Evolutionary conservation across 1,140 invertebrate genomes (phyloP), one percentile per base, ranked within the genome.

Genomic region (Bombus haemorrhoidalis): DNA sequence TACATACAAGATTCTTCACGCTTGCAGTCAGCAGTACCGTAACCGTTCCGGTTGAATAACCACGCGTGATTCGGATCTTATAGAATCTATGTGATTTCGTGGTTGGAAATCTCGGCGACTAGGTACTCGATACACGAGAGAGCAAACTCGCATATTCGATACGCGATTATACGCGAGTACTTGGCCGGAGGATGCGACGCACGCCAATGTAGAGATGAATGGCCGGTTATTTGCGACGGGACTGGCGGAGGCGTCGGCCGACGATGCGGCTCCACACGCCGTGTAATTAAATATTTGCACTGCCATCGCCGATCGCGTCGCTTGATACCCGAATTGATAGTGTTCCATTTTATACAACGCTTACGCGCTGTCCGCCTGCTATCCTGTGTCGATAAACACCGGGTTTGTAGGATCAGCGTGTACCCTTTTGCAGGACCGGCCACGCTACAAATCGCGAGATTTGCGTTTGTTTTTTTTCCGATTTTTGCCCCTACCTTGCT

Each of bases 201-300:
- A 3, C 32, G 39, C 41, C 39, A 66, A 75, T 37, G 81, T 53
- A 1, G 68, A 83, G 71, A 73, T 66, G 86, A 85, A 68, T 74
- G 59, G 72, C 39, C 32, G 43, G 64, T 81, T 79, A 66, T 87
- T 85, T 73, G 81, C 81, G 66, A 47, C 75, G n/a, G 9, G 32
- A 32, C 15, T 34, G 43, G 15, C 68, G 47, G 64, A 90, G 72
- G 77, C 72, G 81, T 62, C 25, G 81, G 68, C 47, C 85, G 64
- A 69, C 82, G 82, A 86, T 73, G 79, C 41, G 75, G 62, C 76
- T 64, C 41, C 64, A 76, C 76, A 34, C 18, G 37, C 37, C 81
- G 78, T 86, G 88, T 81, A 91, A 91, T 91, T 91, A 91, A 91
- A 91, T 91, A 91, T 91, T 91, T 91, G 90, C 85, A 73, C 59